Evolutionary conservation across 2,888 invertebrate species (phyloP).

Genomic region (Dasysyrphus tricinctus): DNA sequence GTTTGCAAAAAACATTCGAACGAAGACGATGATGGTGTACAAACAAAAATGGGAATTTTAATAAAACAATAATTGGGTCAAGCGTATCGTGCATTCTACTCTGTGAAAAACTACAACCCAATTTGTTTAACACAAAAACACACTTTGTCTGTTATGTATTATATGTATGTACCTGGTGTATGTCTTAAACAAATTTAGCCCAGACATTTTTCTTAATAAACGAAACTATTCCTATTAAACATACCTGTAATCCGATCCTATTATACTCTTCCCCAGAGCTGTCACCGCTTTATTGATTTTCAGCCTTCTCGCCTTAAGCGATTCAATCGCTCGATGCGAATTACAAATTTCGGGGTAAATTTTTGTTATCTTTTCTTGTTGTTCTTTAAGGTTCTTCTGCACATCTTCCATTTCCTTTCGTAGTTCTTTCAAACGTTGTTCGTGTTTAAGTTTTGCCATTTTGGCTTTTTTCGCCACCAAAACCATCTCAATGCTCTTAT

Average conservation of each 20-base stretch:
- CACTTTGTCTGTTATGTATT: no score
- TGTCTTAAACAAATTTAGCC: no score
- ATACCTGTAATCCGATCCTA: conserved; percentile 79
- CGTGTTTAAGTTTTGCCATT: conserved; percentile 78
- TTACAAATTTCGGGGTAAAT: conserved; percentile 81
- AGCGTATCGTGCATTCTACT: no score
- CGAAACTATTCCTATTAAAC: not conserved
- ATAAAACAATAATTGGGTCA: no score
- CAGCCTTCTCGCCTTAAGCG: conserved; percentile 79
- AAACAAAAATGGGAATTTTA: no score
- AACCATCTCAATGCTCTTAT: conserved; percentile 80
- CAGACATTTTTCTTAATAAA: no score
- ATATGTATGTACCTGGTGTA: no score
- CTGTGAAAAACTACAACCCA: no score
- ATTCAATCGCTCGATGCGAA: conserved; percentile 80
- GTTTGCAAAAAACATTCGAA: no score
- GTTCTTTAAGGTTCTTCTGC: conserved; percentile 78
- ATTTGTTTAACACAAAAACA: no score
- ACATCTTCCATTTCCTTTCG: conserved; percentile 78
- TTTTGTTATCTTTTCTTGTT: conserved; percentile 79
- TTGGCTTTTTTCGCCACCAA: conserved; percentile 80
- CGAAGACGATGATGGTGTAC: no score
- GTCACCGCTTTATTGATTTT: conserved; percentile 80
- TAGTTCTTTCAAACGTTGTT: conserved; percentile 79
- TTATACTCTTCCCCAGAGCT: conserved; percentile 79